Conservation (phyloP, 2,888 invertebrate species). For the Lypha dubia region DNA sequence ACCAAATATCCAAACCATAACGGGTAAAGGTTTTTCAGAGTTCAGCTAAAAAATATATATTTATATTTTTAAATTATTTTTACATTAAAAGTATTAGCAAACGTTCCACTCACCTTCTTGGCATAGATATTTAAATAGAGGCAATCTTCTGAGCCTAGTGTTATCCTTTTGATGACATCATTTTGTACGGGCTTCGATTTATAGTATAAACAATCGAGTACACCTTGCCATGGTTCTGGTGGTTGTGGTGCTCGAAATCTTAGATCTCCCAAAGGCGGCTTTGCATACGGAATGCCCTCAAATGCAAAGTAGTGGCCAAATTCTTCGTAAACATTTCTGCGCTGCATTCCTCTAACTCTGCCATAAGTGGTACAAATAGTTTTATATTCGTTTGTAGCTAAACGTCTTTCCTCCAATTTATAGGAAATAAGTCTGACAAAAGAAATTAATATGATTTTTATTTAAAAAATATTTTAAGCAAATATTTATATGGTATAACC, state of each 20-base stretch:
- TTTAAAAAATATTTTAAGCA: no score
- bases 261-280: slow-evolving; percentile 80
- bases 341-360: slow-evolving; percentile 76
- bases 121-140: slow-evolving; percentile 84
- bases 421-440: slow-evolving; percentile 75
- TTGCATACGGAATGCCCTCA: slow-evolving; percentile 82
- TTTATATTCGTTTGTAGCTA: slow-evolving; percentile 77
- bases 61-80: no score
- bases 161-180: slow-evolving; percentile 77
- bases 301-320: slow-evolving; percentile 78
- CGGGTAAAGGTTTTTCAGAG: slow-evolving; percentile 77
- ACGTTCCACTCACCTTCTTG: slow-evolving; percentile 74
- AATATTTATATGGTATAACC: no score
- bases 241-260: slow-evolving; percentile 83
- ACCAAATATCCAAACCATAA: slow-evolving; percentile 84
- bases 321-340: slow-evolving; percentile 73
- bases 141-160: slow-evolving; percentile 84
- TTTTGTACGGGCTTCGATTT: slow-evolving; percentile 79
- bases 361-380: slow-evolving; percentile 78
- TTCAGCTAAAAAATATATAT: slow-evolving; percentile 68
- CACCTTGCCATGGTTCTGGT: slow-evolving; percentile 82
- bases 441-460: neutral
- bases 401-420: slow-evolving; percentile 76
- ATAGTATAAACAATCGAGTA: slow-evolving; percentile 82
- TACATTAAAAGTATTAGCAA: neutral